A percentile compares a stretch with the other conserved stretches of the same genome.
These are phyloP conservation scores for Oryctes rhinoceros DNA, from an alignment of 1,140 invertebrate genomes.

Conservation along the genomic window DNA sequence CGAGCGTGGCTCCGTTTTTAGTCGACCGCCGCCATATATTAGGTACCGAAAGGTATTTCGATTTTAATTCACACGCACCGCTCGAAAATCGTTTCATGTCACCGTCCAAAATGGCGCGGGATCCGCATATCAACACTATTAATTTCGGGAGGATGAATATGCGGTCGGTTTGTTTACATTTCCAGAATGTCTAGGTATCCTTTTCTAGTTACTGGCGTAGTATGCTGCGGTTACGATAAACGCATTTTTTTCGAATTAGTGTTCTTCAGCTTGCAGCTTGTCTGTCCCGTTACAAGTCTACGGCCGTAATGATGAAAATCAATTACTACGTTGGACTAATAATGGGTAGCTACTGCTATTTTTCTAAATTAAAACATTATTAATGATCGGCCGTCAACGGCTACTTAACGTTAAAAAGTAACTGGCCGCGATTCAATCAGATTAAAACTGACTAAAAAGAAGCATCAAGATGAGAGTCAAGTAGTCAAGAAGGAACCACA, in stretches of 20 bases:
- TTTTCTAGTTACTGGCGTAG: neutral
- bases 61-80: conserved; percentile 6
- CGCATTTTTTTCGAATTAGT: conserved; percentile 10
- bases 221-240: conserved; percentile 26
- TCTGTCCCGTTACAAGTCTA: neutral
- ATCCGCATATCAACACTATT: conserved; percentile 10
- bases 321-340: conserved; percentile 37
- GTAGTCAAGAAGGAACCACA: neutral
- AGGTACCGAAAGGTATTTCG: neutral
- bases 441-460: conserved; percentile 36
- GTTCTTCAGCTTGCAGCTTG: neutral
- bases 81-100: conserved; percentile 12
- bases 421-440: conserved; percentile 34
- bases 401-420: conserved; percentile 32
- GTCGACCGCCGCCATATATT: conserved; percentile 7
- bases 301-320: conserved; percentile 37
- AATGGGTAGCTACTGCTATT: conserved; percentile 36
- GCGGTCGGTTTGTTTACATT: conserved; percentile 26
- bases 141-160: conserved; percentile 24
- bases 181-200: neutral
- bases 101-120: neutral
- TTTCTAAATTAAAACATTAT: conserved; percentile 39
- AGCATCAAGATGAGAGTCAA: neutral
- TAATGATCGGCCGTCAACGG: conserved; percentile 29
- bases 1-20: neutral